Conservation (phyloP, 1,140 invertebrate species). For the Anastrepha obliqua region DNA sequence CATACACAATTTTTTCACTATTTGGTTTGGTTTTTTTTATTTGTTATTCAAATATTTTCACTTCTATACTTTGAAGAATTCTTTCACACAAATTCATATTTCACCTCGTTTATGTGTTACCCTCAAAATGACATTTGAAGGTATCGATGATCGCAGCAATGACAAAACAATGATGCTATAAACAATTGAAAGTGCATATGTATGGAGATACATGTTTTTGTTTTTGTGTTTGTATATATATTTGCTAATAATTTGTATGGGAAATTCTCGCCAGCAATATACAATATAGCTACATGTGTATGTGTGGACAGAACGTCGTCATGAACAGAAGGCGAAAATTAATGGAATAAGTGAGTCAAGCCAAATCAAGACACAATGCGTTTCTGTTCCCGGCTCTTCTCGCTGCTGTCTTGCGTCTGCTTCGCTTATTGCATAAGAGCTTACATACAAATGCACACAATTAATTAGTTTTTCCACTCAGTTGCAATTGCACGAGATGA, state of each 20-base stretch:
- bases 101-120: constrained; percentile 41
- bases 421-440: background rate
- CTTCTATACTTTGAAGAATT: background rate
- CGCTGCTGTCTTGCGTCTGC: background rate
- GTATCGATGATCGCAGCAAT: constrained; percentile 25
- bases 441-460: background rate
- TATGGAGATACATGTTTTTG: background rate
- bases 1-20: too few species aligned
- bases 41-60: background rate
- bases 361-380: background rate
- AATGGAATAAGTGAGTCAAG: background rate
- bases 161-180: background rate
- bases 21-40: background rate
- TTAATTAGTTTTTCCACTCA: constrained; percentile 1
- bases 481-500: background rate
- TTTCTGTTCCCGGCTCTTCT: background rate
- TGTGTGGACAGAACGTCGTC: background rate
- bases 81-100: background rate
- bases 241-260: background rate
- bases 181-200: too few species aligned
- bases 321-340: background rate
- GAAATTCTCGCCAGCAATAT: background rate
- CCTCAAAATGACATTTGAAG: constrained; percentile 38
- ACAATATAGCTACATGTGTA: background rate
- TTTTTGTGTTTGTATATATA: background rate